Percentiles rank a stretch among this genome's conserved stretches.
phyloP scores from a whole-genome alignment of 1,140 invertebrate genomes.

The Scaptodrosophila lebanonensis region DNA sequence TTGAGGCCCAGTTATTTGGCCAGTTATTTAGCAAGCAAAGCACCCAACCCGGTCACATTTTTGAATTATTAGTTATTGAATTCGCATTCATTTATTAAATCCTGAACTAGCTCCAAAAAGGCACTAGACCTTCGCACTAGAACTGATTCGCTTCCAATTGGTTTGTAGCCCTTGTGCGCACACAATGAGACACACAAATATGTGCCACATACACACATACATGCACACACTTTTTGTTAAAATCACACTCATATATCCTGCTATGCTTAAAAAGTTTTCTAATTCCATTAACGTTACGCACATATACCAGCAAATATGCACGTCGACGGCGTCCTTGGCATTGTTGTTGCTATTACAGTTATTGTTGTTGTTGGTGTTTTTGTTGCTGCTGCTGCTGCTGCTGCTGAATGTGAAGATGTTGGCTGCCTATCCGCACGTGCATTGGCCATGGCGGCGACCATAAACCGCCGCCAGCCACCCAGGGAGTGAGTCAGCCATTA shows the following conservation, averaged over 20 bases:
- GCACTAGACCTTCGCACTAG: no score
- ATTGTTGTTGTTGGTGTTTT: no score
- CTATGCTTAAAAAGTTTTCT: constrained; percentile 71
- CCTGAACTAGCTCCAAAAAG: no score
- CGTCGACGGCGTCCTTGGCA: neutral
- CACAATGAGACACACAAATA: constrained; percentile 6
- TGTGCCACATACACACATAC: constrained; percentile 6
- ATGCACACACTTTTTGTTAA: constrained; percentile 43
- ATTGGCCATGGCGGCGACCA: neutral
- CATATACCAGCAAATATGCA: constrained; percentile 6
- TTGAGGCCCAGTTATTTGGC: no score
- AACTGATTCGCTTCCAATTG: no score
- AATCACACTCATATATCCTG: constrained; percentile 55
- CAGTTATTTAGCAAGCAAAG: no score
- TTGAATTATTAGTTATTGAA: no score
- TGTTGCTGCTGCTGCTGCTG: constrained; percentile 4
- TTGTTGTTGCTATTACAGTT: neutral
- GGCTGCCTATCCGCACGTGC: constrained; percentile 26
- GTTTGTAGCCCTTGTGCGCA: no score
- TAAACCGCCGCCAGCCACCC: neutral
- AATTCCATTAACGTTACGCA: constrained; percentile 73
- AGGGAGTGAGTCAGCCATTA: constrained; percentile 16
- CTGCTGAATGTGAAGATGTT: neutral
- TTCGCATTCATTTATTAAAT: no score
- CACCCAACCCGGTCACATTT: no score